Evolutionary conservation across 2,113 vertebrate species (phyloP).

Genomic region (Galemys pyrenaicus): DNA sequence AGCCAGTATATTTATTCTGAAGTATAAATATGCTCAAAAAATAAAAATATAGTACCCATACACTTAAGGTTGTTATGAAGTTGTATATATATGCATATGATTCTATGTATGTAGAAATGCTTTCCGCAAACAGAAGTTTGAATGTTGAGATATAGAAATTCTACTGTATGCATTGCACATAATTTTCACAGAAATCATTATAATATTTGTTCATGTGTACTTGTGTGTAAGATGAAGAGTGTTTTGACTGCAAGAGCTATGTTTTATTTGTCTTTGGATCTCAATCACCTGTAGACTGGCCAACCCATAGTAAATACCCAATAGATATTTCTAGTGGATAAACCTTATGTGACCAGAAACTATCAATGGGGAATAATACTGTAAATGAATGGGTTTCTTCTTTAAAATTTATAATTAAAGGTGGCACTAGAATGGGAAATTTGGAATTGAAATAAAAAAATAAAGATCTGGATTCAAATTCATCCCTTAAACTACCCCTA

Average conservation of each 20-base stretch:
- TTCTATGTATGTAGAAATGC: not conserved
- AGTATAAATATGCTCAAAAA: not conserved
- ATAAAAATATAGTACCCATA: not conserved
- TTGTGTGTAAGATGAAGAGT: not conserved
- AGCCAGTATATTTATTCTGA: no score
- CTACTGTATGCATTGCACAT: not conserved
- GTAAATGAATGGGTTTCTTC: not conserved
- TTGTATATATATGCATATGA: not conserved
- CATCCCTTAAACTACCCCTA: not conserved
- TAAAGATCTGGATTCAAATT: not conserved
- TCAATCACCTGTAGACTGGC: not conserved
- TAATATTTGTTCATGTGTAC: not conserved
- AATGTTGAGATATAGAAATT: not conserved
- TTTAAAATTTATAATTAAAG: not conserved
- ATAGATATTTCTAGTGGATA: not conserved
- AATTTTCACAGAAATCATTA: not conserved
- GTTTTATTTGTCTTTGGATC: not conserved
- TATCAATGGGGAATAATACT: not conserved
- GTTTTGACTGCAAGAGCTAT: not conserved
- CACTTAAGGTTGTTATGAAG: not conserved
- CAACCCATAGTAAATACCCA: not conserved
- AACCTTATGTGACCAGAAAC: not conserved
- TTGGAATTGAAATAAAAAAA: not conserved
- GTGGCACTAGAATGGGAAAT: not conserved
- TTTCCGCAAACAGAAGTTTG: not conserved